Percentiles rank a stretch among this genome's conserved stretches.
phyloP scores from a whole-genome alignment of 2,113 vertebrate species.

The Corvus cornix region DNA sequence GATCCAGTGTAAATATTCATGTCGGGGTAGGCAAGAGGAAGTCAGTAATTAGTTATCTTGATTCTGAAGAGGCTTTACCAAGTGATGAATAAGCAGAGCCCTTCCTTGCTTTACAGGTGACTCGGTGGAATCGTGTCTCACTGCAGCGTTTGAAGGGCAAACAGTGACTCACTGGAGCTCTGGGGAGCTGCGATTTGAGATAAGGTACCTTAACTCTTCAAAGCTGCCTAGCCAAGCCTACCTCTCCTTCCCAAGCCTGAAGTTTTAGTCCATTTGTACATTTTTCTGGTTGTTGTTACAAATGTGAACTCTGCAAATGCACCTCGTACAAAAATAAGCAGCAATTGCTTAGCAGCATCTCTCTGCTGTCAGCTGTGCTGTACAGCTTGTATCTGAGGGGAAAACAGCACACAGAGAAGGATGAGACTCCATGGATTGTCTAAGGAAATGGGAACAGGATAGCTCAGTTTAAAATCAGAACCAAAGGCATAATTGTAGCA shows the following conservation, averaged over 20 bases:
- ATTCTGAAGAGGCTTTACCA: background rate
- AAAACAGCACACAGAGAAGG: background rate
- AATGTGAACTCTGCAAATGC: background rate
- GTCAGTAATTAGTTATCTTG: background rate
- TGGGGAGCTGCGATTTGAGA: background rate
- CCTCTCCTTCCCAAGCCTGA: background rate
- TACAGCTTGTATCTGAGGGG: background rate
- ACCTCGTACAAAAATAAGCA: background rate
- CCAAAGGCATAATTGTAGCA: background rate
- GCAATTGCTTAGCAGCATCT: background rate
- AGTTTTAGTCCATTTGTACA: background rate
- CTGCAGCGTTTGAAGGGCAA: background rate
- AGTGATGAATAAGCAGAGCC: background rate
- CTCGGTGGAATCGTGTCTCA: background rate
- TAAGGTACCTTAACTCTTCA: background rate
- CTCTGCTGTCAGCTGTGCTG: background rate
- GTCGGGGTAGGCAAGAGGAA: background rate
- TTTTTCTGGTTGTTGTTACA: background rate
- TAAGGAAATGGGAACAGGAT: background rate
- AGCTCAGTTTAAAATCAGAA: background rate
- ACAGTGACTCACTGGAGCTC: background rate
- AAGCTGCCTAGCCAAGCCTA: background rate
- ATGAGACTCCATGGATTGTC: background rate
- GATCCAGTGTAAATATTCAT: background rate
- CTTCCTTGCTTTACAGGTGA: background rate